Conservation (phyloP, 1,140 invertebrate species). For the Cydia amplana region DNA sequence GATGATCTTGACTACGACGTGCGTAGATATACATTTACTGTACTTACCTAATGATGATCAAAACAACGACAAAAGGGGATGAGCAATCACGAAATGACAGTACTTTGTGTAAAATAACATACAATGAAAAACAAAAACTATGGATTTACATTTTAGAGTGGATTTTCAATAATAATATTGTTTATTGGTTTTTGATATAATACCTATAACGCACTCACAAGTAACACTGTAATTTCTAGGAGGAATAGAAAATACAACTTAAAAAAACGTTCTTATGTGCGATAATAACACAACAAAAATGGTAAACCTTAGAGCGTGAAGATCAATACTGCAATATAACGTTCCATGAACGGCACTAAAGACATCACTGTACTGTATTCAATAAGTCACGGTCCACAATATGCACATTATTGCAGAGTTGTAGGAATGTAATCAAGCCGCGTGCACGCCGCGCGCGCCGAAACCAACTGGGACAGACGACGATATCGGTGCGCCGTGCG, state of each 20-base stretch:
- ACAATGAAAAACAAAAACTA: too few species aligned
- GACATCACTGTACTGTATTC: slow-evolving; percentile 29
- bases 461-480: slow-evolving; percentile 72
- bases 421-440: slow-evolving; percentile 54
- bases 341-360: slow-evolving; percentile 11
- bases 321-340: not conserved
- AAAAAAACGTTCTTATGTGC: not conserved
- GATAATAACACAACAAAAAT: not conserved
- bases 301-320: slow-evolving; percentile 3
- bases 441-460: slow-evolving; percentile 70
- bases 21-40: too few species aligned
- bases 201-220: too few species aligned
- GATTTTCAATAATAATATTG: too few species aligned
- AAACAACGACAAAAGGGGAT: too few species aligned
- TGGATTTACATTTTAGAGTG: too few species aligned
- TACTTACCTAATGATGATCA: too few species aligned
- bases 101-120: too few species aligned
- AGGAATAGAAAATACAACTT: not conserved
- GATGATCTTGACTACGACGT: not conserved
- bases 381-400: slow-evolving; percentile 35
- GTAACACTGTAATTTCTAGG: not conserved
- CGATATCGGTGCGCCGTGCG: slow-evolving; percentile 74
- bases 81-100: too few species aligned
- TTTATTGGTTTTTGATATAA: too few species aligned
- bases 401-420: slow-evolving; percentile 42